Conservation (phyloP, 2,113 vertebrate species). For the Crotalus helleri region DNA sequence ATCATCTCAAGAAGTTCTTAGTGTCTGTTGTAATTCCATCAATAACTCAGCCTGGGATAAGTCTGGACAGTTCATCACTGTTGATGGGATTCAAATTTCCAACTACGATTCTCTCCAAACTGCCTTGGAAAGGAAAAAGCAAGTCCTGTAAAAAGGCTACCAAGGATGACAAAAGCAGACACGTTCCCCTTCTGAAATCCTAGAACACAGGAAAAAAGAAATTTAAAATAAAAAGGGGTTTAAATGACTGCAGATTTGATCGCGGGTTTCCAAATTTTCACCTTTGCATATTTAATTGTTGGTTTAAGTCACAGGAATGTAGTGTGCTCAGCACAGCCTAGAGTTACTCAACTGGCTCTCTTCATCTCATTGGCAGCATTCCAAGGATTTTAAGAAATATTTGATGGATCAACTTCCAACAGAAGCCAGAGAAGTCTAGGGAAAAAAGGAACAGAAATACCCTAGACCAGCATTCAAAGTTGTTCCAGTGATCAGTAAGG, state of each 20-base stretch:
- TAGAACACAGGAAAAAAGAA: slow-evolving; percentile 47
- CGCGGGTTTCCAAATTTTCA: not conserved
- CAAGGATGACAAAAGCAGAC: not conserved
- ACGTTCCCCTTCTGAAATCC: slow-evolving; percentile 63
- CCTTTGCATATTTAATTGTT: not conserved
- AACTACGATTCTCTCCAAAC: slow-evolving; percentile 48
- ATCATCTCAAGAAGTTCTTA: slow-evolving; percentile 84
- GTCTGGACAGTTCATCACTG: slow-evolving; percentile 66
- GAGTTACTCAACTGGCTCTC: not conserved
- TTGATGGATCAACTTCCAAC: not conserved
- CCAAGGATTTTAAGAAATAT: not conserved
- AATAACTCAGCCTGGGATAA: slow-evolving; percentile 80
- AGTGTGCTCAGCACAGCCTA: not conserved
- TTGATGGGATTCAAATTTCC: slow-evolving; percentile 21
- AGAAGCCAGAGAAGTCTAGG: not conserved
- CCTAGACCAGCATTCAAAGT: not conserved
- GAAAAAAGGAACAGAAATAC: not conserved
- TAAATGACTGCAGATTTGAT: slow-evolving; percentile 27
- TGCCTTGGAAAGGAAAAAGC: slow-evolving; percentile 68
- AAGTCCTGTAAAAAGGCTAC: not conserved
- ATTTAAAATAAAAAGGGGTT: not conserved
- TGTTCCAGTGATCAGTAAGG: not conserved
- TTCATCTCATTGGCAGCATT: not conserved
- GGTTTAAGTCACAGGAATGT: not conserved
- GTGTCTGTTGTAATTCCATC: slow-evolving; percentile 87